Conservation (phyloP, 2,113 vertebrate genomes). For the Esox niger region DNA sequence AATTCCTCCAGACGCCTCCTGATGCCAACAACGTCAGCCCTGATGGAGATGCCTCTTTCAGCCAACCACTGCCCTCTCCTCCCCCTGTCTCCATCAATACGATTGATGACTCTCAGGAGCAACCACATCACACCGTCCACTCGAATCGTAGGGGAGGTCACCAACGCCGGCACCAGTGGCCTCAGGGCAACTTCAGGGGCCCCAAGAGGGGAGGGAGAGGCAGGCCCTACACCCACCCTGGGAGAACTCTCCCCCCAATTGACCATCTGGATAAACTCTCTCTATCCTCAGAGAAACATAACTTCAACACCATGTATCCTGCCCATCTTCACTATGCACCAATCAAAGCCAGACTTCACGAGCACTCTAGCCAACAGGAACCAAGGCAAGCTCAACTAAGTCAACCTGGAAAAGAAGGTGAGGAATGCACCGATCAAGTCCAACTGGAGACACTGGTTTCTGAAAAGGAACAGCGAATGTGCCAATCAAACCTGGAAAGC, state of each 20-base stretch:
- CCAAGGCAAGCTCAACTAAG: conserved; percentile 6
- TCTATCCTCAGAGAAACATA: conserved; percentile 44
- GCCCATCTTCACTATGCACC: conserved; percentile 7
- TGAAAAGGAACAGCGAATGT: conserved; percentile 3
- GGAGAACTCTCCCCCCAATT: conserved; percentile 26
- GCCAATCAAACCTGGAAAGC: background rate
- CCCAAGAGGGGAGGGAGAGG: conserved; percentile 47
- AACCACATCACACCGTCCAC: conserved; percentile 8
- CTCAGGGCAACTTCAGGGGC: conserved; percentile 41
- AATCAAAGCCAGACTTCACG: conserved; percentile 20
- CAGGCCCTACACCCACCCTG: conserved; percentile 28
- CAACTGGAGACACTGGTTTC: background rate
- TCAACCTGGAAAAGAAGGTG: background rate
- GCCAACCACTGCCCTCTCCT: conserved; percentile 2
- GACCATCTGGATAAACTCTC: conserved; percentile 54
- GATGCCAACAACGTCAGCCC: conserved; percentile 39
- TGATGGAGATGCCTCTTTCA: conserved; percentile 24
- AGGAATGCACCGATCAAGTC: background rate
- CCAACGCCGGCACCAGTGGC: conserved; percentile 19
- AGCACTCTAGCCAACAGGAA: background rate
- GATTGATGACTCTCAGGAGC: conserved; percentile 6
- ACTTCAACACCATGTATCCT: background rate
- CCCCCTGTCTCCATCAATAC: conserved; percentile 8
- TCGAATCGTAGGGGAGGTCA: conserved; percentile 39
- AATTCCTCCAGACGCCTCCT: conserved; percentile 43